phyloP scores from a whole-genome alignment of 1,140 invertebrate genomes.

The Diprion similis region DNA sequence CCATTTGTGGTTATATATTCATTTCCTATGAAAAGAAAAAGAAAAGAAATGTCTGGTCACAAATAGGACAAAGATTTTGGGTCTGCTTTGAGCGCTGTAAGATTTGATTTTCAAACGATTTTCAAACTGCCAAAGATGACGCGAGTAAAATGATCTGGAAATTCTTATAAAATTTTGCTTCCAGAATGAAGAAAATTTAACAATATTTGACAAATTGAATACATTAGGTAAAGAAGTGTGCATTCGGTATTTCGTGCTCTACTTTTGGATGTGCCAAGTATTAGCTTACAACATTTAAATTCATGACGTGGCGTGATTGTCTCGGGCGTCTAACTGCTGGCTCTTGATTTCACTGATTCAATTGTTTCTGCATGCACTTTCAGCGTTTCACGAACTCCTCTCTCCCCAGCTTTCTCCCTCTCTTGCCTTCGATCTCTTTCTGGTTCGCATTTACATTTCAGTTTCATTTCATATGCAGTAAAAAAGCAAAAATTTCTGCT shows the following conservation, averaged over 20 bases:
- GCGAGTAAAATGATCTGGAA: too few species aligned
- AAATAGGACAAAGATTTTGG: too few species aligned
- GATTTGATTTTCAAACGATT: too few species aligned
- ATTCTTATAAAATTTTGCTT: too few species aligned
- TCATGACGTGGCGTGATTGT: neutral
- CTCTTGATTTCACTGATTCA: constrained; percentile 7
- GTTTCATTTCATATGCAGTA: neutral
- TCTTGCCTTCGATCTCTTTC: constrained; percentile 18
- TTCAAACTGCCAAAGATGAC: too few species aligned
- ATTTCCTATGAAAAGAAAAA: too few species aligned
- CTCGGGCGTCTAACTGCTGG: neutral
- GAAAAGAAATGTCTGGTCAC: too few species aligned
- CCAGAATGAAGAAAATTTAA: too few species aligned
- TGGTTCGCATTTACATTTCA: constrained; percentile 10
- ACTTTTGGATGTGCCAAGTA: neutral
- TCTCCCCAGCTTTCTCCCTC: constrained; percentile 1
- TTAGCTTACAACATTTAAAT: neutral
- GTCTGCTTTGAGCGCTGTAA: too few species aligned
- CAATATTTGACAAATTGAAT: too few species aligned
- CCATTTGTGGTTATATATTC: too few species aligned
- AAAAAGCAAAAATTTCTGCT: neutral
- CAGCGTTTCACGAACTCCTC: constrained; percentile 18
- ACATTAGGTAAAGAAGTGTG: too few species aligned
- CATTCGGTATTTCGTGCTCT: neutral
- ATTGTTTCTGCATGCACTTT: constrained; percentile 4